Base-by-base conservation (phyloP, 2,113 vertebrate species). In the Solea senegalensis region DNA sequence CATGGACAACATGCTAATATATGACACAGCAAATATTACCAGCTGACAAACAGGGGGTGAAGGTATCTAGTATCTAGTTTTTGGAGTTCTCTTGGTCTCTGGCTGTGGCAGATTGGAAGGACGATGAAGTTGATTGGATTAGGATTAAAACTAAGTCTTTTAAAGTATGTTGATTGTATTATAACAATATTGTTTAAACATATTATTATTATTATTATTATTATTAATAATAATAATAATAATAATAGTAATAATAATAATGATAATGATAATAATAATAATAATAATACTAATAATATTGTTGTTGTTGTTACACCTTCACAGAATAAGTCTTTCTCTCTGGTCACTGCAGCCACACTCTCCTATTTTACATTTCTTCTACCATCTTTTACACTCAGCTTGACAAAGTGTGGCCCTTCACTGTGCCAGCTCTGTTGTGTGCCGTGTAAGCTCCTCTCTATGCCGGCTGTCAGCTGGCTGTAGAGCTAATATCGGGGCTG, bases 401-500 rank as follows among this genome's bases (percentile, higher is more conserved):
- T 76, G 83, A 86, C 83, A 85, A 69, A 84, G 80, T 80, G 81
- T 78, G 86, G 84, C 83, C 87, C 21, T 79, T 65, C 74, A 76
- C 75, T 65, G 81, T 52, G 68, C 81, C 62, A 27, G 70, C 87
- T 81, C 62, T 79, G 80, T 85, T 84, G 84, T 88, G 84, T 80
- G 83, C 83, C 80, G 78, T 87, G 81, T 82, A 80, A 84, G 86
- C 79, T 68, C 79, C 77, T 76, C 86, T 86, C 81, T 84, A 82
- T 90, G 84, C 84, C 12, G 67, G 72, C 92, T 93, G 92, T 93
- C 91, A 93, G 92, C 86, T 85, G 82, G 83, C 81, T 68, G 74
- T 88, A 68, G 89, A 92, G 91, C 92, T 93, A 91, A 93, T 92
- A 92, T 92, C 88, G 80, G 89, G 84, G 86, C 90, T 91, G 90